Base-by-base conservation (phyloP, 2,888 invertebrate species). In the Phragmatobia fuliginosa region DNA sequence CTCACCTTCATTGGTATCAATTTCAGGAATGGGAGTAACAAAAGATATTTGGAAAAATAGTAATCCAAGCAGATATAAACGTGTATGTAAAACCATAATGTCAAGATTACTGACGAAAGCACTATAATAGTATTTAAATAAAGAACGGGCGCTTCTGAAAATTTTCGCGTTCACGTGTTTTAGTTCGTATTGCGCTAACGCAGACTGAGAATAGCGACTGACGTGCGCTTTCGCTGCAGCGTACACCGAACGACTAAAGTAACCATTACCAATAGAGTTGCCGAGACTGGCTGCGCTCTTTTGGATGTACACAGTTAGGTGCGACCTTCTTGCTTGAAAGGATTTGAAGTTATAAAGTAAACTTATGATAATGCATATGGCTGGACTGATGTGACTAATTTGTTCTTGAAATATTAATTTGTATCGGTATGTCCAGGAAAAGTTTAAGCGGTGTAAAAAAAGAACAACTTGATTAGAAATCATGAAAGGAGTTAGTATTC, bases 1-100 rank as follows among this genome's bases (percentile, higher is more conserved):
- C 92, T 91, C 82, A 95, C 94, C 94, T 83, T 95, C 93, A 78
- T 92, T 92, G 62, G 86, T 83, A 74, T 91, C 92, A 82, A 92
- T 90, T 88, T 93, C 92, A 84, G 90, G 86, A 71, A 91, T 87
- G 71, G 93, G 91, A 64, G 91, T 91, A 85, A 93, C 94, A 75
- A 87, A 88, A 73, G 90, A 82, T 77, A 92, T 87, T 87, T 88
- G 86, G 77, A 92, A 91, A 66, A 66, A 62, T 87, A 93, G 84
- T 67, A 94, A 83, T 85, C 92, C 91, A 85, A 92, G 84, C 68
- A 92, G 72, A 79, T 92, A 87, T 71, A 94, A 87, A 87, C 84
- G 83, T 65, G 77, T 82, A 73, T 80, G 83, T 73, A 83, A 86
- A 85, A 87, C 75, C 92, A 93, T 93, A 59, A 70, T 84, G 75